Conservation (phyloP, 2,888 invertebrate species). For the Pristionchus maxplancki region DNA sequence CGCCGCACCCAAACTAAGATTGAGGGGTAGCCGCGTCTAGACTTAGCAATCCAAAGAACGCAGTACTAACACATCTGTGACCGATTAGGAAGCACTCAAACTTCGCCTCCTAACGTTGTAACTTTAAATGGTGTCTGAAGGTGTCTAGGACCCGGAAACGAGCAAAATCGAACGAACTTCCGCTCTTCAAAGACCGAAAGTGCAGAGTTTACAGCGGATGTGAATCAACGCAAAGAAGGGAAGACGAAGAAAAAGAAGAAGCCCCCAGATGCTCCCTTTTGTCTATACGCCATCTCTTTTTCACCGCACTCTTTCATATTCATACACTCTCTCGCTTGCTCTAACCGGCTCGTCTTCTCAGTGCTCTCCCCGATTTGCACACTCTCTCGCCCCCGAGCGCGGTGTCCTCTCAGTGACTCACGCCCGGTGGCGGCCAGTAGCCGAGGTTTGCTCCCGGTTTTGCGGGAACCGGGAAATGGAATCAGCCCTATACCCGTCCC, state of each 20-base stretch:
- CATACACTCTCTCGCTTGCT: not conserved
- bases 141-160: not conserved
- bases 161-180: not conserved
- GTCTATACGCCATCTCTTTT: not conserved
- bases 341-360: not conserved
- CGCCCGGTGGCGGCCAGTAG: not conserved
- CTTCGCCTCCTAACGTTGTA: too few species aligned
- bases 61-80: not conserved
- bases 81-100: not conserved
- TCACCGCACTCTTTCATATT: not conserved
- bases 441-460: not conserved
- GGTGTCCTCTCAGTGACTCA: not conserved
- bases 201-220: not conserved
- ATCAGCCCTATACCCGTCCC: too few species aligned
- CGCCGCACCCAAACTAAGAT: not conserved
- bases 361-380: not conserved
- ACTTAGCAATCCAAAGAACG: not conserved
- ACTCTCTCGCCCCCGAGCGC: not conserved
- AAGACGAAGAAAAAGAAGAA: not conserved
- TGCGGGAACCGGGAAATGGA: not conserved
- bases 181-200: not conserved
- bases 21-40: not conserved
- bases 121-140: too few species aligned
- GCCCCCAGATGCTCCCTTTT: not conserved
- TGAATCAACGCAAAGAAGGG: not conserved